Percentiles rank a stretch among this genome's conserved stretches.
These are phyloP conservation scores for Epiblema foenella DNA, from an alignment of 2,888 invertebrate species.

Conservation along the genomic window DNA sequence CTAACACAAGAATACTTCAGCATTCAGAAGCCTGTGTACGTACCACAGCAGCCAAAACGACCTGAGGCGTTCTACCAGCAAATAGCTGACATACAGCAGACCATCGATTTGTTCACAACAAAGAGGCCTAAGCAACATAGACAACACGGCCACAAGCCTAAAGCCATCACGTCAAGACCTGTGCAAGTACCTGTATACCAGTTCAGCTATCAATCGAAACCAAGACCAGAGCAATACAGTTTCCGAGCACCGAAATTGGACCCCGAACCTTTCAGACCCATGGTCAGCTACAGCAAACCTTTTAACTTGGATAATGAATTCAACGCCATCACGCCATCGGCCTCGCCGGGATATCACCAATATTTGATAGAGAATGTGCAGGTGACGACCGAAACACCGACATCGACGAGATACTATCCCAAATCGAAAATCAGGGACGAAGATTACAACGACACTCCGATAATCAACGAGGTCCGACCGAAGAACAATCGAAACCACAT, in stretches of 20 bases:
- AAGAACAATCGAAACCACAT: slow-evolving; percentile 70
- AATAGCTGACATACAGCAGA: slow-evolving; percentile 87
- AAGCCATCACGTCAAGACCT: slow-evolving; percentile 84
- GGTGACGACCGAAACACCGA: slow-evolving; percentile 82
- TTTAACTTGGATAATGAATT: slow-evolving; percentile 77
- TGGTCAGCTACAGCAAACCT: slow-evolving; percentile 85
- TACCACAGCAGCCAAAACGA: slow-evolving; percentile 71
- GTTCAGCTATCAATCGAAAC: slow-evolving; percentile 88
- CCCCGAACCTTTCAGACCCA: slow-evolving; percentile 86
- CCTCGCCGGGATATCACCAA: slow-evolving; percentile 74
- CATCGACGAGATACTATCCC: slow-evolving; percentile 79
- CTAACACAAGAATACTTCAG: slow-evolving; percentile 83
- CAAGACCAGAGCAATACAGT: slow-evolving; percentile 74
- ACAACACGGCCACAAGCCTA: slow-evolving; percentile 75
- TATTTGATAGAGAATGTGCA: slow-evolving; percentile 77
- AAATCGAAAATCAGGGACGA: slow-evolving; percentile 78
- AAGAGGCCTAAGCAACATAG: slow-evolving; percentile 82
- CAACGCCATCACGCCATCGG: slow-evolving; percentile 73
- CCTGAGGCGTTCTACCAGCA: slow-evolving; percentile 87
- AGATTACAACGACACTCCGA: slow-evolving; percentile 72
- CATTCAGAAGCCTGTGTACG: slow-evolving; percentile 75
- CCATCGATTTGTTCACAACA: slow-evolving; percentile 86
- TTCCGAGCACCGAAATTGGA: slow-evolving; percentile 83
- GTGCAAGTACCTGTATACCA: slow-evolving; percentile 84
- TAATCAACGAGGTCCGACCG: slow-evolving; percentile 63